phyloP scores from a whole-genome alignment of 2,797 vertebrate species.

The Yasuhikotakia modesta region DNA sequence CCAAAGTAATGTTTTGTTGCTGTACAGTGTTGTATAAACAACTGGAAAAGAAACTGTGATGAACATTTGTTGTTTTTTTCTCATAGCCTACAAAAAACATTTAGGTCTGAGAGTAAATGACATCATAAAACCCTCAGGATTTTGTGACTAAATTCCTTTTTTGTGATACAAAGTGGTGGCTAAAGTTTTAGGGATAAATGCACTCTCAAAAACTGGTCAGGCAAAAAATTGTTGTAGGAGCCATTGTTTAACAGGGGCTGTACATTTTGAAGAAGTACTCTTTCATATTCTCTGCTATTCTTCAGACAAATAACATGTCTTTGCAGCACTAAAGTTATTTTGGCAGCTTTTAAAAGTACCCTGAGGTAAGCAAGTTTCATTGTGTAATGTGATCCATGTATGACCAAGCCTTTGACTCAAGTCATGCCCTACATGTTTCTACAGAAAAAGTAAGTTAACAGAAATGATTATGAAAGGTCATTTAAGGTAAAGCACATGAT shows the following conservation, averaged over 20 bases:
- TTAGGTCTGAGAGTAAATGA: too few species aligned
- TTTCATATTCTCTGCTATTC: neutral
- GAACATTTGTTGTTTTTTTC: too few species aligned
- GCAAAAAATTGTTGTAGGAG: neutral
- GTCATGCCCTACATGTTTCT: too few species aligned
- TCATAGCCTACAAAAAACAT: too few species aligned
- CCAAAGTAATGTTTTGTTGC: neutral
- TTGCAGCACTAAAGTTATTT: neutral
- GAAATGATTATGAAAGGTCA: neutral
- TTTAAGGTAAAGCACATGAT: neutral
- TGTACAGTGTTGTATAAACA: neutral
- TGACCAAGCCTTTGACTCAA: too few species aligned
- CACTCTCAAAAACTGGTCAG: neutral
- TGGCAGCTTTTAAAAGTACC: constrained; percentile 14
- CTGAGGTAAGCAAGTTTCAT: neutral
- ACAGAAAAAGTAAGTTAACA: neutral
- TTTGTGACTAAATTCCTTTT: too few species aligned
- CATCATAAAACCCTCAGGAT: too few species aligned
- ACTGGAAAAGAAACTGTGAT: neutral
- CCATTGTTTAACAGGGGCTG: neutral
- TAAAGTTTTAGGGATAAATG: neutral
- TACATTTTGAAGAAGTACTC: neutral
- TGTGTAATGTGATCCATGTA: constrained; percentile 10
- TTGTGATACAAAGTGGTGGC: neutral
- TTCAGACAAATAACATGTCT: neutral